phyloP scores from a whole-genome alignment of 2,113 vertebrate genomes.

The Aramus guarauna region DNA sequence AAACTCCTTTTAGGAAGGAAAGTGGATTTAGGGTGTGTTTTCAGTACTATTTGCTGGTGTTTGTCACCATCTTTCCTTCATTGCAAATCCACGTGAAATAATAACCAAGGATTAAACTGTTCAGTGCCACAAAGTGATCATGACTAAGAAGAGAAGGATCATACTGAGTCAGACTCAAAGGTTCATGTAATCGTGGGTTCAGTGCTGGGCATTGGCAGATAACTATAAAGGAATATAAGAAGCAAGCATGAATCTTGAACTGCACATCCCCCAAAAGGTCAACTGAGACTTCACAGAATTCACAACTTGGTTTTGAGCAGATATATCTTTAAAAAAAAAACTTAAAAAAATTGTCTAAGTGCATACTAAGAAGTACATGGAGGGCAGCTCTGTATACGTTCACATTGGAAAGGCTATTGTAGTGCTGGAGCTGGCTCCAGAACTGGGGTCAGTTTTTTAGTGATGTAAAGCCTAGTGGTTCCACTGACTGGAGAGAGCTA shows the following conservation, averaged over 20 bases:
- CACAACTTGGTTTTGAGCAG: neutral
- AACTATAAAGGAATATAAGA: neutral
- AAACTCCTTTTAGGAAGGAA: neutral
- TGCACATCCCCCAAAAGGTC: neutral
- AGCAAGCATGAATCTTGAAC: neutral
- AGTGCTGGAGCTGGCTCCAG: neutral
- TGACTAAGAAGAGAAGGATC: neutral
- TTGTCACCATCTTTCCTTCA: neutral
- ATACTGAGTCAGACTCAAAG: neutral
- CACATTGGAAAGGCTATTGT: neutral
- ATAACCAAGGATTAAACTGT: neutral
- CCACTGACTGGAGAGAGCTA: neutral
- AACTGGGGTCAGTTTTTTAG: neutral
- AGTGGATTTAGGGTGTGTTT: neutral
- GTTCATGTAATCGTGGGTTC: rapidly evolving
- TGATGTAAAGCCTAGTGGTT: neutral
- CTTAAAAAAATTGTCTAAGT: neutral
- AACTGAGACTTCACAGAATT: neutral
- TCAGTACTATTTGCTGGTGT: neutral
- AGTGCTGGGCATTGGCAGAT: neutral
- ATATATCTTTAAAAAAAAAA: neutral
- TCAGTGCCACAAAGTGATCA: neutral
- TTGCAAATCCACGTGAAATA: neutral
- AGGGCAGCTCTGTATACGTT: neutral
- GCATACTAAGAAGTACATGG: neutral